Evolutionary conservation across 2,113 vertebrate genomes (phyloP), one percentile per base, ranked within the genome.

Genomic region (Microcebus ravelobensis): DNA sequence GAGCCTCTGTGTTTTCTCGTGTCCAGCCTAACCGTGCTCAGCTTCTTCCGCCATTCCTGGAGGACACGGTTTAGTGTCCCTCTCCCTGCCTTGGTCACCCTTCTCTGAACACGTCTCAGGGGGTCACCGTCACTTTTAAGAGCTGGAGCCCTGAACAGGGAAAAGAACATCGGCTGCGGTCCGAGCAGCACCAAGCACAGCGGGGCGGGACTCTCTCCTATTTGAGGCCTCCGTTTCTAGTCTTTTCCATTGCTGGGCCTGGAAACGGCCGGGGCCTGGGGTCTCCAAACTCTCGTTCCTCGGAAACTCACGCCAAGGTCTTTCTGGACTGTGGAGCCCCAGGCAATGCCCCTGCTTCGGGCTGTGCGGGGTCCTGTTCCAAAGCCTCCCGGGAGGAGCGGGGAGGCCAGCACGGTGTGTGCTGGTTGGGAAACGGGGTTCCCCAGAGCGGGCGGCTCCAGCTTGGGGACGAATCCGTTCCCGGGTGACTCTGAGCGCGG

Each of bases 331-430:
- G 2, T n/a, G n/a, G 2, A 4, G 1, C 4, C 5, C n/a, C 79
- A 18, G 11, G 29, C 27, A 29, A 12, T 42, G 18, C 12, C 34
- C 23, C 20, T 36, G 71, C 31, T 80, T 79, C 50, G 65, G 70
- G 29, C 34, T 67, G 8, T 20, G 4, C n/a, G 21, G 42, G 55
- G 18, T 11, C 36, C 36, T 67, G 1, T 5, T 20, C 15, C 8
- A 27, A 55, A 39, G 17, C 25, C 7, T 83, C 36, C 48, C 21
- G 0, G 45, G 86, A 65, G 21, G 27, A 63, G 61, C 21, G 21
- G 67, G 45, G 52, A 25, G 31, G 20, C 3, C 13, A 6, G 14
- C 45, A 12, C 6, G 2, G 59, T 2, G 0, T 17, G 5, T 13
- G 14, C 6, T n/a, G 21, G 10, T 31, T 85, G 63, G 52, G 50